phyloP scores from a whole-genome alignment of 2,888 invertebrate species.

The Bellardia bayeri region DNA sequence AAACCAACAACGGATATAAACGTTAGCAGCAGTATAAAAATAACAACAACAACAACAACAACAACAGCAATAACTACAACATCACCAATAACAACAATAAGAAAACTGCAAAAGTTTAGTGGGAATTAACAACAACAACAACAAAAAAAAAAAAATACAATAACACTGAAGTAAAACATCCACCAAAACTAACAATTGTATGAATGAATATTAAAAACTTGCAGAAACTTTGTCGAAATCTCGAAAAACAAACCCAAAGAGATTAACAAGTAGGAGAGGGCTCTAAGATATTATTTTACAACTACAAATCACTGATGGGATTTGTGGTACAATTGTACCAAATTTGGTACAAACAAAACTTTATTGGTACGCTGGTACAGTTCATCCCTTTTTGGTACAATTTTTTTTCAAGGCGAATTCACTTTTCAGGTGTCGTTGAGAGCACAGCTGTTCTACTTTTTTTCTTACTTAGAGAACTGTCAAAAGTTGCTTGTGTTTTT shows the following conservation, averaged over 20 bases:
- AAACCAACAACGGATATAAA: slow-evolving; percentile 69
- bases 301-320: too few relatives aligned
- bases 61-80: slow-evolving; percentile 31
- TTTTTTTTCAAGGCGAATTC: too few relatives aligned
- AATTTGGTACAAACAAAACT: too few relatives aligned
- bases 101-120: slow-evolving; percentile 57
- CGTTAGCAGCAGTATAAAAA: slow-evolving; percentile 24
- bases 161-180: background rate
- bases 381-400: too few relatives aligned
- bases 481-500: too few relatives aligned
- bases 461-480: too few relatives aligned
- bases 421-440: too few relatives aligned
- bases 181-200: slow-evolving; percentile 49
- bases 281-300: slow-evolving; percentile 37
- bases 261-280: slow-evolving; percentile 30
- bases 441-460: too few relatives aligned
- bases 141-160: background rate
- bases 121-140: background rate
- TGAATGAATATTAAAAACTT: slow-evolving; percentile 57
- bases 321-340: too few relatives aligned
- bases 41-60: slow-evolving; percentile 40
- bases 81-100: slow-evolving; percentile 24
- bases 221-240: slow-evolving; percentile 29
- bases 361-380: too few relatives aligned
- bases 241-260: slow-evolving; percentile 18